Evolutionary conservation across 2,888 invertebrate species (phyloP), one percentile per base, ranked within the genome.

Genomic region (Leptothorax acervorum): DNA sequence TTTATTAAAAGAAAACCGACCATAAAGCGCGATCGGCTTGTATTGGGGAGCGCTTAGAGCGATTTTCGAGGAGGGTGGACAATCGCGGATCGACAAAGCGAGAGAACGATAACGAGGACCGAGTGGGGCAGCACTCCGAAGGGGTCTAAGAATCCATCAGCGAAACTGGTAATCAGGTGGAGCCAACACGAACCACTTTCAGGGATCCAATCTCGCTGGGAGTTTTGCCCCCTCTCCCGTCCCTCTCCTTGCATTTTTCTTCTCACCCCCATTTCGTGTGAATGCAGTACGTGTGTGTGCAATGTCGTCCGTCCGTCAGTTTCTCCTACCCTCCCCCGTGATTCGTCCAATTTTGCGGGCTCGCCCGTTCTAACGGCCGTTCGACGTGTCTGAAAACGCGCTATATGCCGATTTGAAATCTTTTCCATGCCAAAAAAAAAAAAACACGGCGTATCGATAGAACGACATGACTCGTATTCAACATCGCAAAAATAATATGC

Each of bases 91-190:
- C 57, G 86, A 81, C 51, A 75, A 83, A 85, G 87, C 87, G 86
- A 82, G 73, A 75, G 75, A 74, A 63, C 73, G 75, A 82, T 8
- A n/a, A 42, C 71, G 78, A 70, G 81, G 82, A 65, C 45, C 66
- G n/a, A 45, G 66, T 11, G 70, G 86, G 68, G 86, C 18, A 48
- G 31, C 88, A 90, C 89, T 87, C 88, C 88, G 90, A 89, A 91
- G 91, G 92, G 90, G 87, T 89, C 88, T 91, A 90, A 92, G 92
- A 93, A 93, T 93, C 93, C 92, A 93, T 93, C 92, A 93, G 90
- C 89, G 91, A 92, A 92, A 92, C 92, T 91, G 91, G 92, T 93
- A 93, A 93, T 93, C 93, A 92, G 91, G 84, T 84, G 89, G 87
- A 88, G 89, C 86, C 85, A 83, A 84, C 86, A 84, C 84, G 89